Conservation (phyloP, 2,797 vertebrate genomes). For the Tangara arthus region DNA sequence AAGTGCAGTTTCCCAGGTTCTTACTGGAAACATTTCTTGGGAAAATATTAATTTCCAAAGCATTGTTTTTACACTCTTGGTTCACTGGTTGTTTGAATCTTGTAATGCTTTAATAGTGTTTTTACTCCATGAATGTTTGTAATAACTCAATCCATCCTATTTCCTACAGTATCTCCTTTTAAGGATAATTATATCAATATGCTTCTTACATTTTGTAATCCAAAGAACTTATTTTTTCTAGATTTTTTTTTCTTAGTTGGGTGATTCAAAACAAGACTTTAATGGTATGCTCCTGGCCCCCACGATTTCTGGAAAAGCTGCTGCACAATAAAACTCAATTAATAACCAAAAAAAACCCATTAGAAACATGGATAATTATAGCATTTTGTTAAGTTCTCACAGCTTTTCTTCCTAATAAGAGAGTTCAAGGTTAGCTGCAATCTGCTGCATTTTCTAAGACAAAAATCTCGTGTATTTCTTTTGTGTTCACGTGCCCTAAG, state of each 20-base stretch:
- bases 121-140: constrained; percentile 24
- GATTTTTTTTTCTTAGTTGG: background rate
- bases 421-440: background rate
- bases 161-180: constrained; percentile 47
- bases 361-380: background rate
- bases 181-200: constrained; percentile 38
- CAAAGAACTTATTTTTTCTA: background rate
- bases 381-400: background rate
- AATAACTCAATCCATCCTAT: constrained; percentile 37
- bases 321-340: background rate
- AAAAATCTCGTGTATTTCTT: background rate
- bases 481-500: background rate
- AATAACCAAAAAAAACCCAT: background rate
- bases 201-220: background rate
- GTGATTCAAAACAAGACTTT: constrained; percentile 2
- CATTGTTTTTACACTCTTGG: constrained; percentile 26
- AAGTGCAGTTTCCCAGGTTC: constrained; percentile 56
- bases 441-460: background rate
- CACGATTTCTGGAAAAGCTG: background rate
- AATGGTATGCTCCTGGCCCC: background rate
- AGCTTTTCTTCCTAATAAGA: background rate
- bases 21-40: constrained; percentile 55
- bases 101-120: constrained; percentile 14
- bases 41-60: constrained; percentile 40
- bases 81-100: constrained; percentile 24